These are phyloP conservation scores for Phataginus tricuspis DNA, from an alignment of 2,797 vertebrate genomes.

Conservation along the genomic window DNA sequence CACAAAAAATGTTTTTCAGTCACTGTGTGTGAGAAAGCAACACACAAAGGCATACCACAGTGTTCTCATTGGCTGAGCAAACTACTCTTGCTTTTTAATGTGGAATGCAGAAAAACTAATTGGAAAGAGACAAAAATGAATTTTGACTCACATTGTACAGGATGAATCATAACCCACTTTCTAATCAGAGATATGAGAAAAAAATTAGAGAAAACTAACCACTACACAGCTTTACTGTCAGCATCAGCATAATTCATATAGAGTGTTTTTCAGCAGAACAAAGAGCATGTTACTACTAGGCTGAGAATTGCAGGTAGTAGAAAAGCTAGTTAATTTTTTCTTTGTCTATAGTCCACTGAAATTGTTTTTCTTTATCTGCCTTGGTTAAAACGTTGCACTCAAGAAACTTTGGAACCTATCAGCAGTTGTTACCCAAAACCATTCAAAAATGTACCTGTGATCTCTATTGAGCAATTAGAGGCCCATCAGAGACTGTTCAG, in stretches of 20 bases:
- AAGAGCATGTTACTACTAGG: constrained; percentile 38
- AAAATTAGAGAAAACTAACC: constrained; percentile 65
- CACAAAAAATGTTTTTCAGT: constrained; percentile 54
- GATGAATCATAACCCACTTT: constrained; percentile 88
- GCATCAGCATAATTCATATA: constrained; percentile 84
- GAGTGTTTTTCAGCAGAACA: constrained; percentile 62
- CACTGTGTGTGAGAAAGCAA: constrained; percentile 83
- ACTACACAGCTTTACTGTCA: constrained; percentile 73
- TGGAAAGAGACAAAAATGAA: constrained; percentile 81
- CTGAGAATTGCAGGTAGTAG: constrained; percentile 38
- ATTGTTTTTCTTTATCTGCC: neutral
- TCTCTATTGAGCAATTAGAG: neutral
- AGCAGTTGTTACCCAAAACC: neutral
- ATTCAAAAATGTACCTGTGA: constrained; percentile 22
- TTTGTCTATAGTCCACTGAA: constrained; percentile 30
- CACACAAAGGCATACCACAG: constrained; percentile 73
- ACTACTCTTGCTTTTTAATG: constrained; percentile 83
- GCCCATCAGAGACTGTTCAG: neutral
- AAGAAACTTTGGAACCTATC: neutral
- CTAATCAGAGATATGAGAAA: constrained; percentile 81
- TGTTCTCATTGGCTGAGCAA: constrained; percentile 83
- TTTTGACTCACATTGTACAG: constrained; percentile 86
- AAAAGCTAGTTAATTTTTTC: constrained; percentile 8
- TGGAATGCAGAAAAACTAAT: constrained; percentile 81
- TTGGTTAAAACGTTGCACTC: neutral